Conservation (phyloP, 2,888 invertebrate genomes). For the Atherix ibis region DNA sequence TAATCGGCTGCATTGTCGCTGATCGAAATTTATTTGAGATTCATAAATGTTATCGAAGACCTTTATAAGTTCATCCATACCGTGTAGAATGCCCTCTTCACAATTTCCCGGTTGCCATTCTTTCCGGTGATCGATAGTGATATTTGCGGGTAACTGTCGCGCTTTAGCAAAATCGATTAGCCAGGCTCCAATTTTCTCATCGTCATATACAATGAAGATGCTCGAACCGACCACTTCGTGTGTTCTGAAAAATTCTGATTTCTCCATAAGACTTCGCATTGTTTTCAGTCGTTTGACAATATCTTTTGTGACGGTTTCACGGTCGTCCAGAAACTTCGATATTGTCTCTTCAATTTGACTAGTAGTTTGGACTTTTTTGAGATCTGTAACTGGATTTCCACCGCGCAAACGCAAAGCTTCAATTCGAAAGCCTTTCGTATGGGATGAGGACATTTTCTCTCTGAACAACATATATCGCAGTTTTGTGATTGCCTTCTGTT, state of each 20-base stretch:
- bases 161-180: slow-evolving; percentile 96
- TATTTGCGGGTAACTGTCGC: slow-evolving; percentile 50
- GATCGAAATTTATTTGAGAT: slow-evolving; percentile 9
- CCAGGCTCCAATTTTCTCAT: slow-evolving; percentile 80
- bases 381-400: slow-evolving; percentile 65
- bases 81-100: slow-evolving; percentile 88
- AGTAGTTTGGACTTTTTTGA: slow-evolving; percentile 70
- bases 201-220: slow-evolving; percentile 85
- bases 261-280: slow-evolving; percentile 64
- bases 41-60: slow-evolving; percentile 38
- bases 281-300: slow-evolving; percentile 58
- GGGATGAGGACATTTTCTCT: slow-evolving; percentile 84
- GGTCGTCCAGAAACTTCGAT: slow-evolving; percentile 52
- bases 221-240: slow-evolving; percentile 93
- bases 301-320: slow-evolving; percentile 47
- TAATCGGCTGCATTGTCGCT: slow-evolving; percentile 8
- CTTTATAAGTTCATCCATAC: slow-evolving; percentile 79
- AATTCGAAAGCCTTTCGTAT: slow-evolving; percentile 84
- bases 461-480: slow-evolving; percentile 93
- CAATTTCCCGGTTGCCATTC: slow-evolving; percentile 88
- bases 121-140: slow-evolving; percentile 58
- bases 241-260: slow-evolving; percentile 65
- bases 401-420: slow-evolving; percentile 86
- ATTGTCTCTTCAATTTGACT: slow-evolving; percentile 60
- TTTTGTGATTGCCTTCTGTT: slow-evolving; percentile 75